Percentiles rank a stretch among this genome's conserved stretches.
Conservation (phyloP, 2,797 vertebrate species). For the Mormyrus proboscirostris region DNA sequence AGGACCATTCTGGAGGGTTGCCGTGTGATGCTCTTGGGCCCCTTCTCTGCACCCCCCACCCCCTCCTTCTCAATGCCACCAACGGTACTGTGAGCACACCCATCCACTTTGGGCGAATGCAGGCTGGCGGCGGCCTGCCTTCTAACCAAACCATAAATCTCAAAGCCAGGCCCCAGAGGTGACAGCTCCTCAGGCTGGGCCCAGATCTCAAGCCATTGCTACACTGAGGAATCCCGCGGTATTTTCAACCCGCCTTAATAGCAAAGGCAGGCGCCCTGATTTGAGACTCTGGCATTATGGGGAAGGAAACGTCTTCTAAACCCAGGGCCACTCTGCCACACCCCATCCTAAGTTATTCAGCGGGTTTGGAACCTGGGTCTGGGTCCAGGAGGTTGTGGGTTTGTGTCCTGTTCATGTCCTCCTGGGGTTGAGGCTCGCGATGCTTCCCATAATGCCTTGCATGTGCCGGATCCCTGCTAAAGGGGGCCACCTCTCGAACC, state of each 20-base stretch:
- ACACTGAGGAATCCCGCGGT: constrained; percentile 26
- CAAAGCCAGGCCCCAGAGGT: constrained; percentile 28
- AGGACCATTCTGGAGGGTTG: constrained; percentile 30
- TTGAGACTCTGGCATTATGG: constrained; percentile 21
- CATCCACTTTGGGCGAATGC: background rate
- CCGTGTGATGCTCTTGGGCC: constrained; percentile 18
- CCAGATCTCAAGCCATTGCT: constrained; percentile 39
- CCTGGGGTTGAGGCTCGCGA: constrained; percentile 30
- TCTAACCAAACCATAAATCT: constrained; percentile 43
- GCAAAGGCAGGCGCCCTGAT: constrained; percentile 15
- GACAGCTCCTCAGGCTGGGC: constrained; percentile 24
- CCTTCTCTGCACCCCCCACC: background rate
- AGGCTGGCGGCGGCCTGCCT: background rate
- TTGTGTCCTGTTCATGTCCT: background rate
- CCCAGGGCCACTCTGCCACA: background rate
- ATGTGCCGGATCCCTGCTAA: constrained; percentile 31
- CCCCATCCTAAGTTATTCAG: constrained; percentile 5
- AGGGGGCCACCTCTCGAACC: constrained; percentile 55
- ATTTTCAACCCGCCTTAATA: constrained; percentile 31
- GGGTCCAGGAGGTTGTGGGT: background rate
- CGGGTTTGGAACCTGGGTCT: background rate
- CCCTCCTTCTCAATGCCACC: constrained; percentile 19
- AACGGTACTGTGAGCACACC: background rate
- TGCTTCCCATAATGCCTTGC: background rate
- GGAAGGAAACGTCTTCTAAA: constrained; percentile 24